These are phyloP conservation scores for Pelosia muscerda DNA, from an alignment of 2,888 invertebrate genomes.

Conservation along the genomic window DNA sequence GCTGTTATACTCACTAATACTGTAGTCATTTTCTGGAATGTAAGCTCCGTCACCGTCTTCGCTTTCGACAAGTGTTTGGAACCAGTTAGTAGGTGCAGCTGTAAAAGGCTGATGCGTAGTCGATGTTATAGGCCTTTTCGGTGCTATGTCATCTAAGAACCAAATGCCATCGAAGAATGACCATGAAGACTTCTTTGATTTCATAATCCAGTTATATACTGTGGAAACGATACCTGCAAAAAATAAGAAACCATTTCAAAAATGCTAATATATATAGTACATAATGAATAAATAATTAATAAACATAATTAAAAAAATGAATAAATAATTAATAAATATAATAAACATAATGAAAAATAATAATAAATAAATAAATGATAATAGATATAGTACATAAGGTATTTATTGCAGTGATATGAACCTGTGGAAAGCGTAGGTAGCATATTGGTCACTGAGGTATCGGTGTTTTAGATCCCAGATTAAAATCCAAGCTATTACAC, in stretches of 20 bases:
- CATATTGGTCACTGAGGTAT: too few relatives aligned
- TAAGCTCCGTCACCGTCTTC: slow-evolving; percentile 76
- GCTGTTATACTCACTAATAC: slow-evolving; percentile 44
- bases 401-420: too few relatives aligned
- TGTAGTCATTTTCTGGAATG: slow-evolving; percentile 38
- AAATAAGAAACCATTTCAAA: not conserved
- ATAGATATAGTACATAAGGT: too few relatives aligned
- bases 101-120: slow-evolving; percentile 63
- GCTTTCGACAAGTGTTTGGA: slow-evolving; percentile 72
- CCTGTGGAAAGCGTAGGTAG: too few relatives aligned
- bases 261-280: not conserved
- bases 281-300: too few relatives aligned
- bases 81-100: slow-evolving; percentile 73
- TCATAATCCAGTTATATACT: slow-evolving; percentile 73
- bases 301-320: too few relatives aligned
- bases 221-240: slow-evolving; percentile 71
- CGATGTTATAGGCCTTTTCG: slow-evolving; percentile 64
- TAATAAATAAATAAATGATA: too few relatives aligned
- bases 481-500: too few relatives aligned
- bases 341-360: too few relatives aligned
- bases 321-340: too few relatives aligned
- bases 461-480: too few relatives aligned
- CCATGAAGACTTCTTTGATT: slow-evolving; percentile 71
- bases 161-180: slow-evolving; percentile 74
- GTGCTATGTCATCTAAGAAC: slow-evolving; percentile 66